phyloP scores from a whole-genome alignment of 2,113 vertebrate species.

The Hypocryptadius cinnamomeus region DNA sequence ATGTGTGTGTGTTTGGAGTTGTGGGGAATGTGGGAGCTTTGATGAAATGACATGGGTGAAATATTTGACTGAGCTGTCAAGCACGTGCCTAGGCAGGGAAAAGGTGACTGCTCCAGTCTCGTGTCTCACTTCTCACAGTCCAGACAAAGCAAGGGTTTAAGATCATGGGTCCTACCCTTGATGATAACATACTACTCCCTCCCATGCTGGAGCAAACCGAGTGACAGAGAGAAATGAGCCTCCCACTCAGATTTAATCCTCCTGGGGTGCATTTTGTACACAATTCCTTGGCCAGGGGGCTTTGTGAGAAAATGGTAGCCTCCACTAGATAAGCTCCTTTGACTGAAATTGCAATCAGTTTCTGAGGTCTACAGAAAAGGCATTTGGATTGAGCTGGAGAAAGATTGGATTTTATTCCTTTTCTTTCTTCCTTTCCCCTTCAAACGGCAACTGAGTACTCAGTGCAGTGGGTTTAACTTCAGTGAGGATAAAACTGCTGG shows the following conservation, averaged over 20 bases:
- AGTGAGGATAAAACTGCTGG: conserved; percentile 45
- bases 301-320: background rate
- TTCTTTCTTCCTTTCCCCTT: conserved; percentile 7
- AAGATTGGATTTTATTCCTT: background rate
- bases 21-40: background rate
- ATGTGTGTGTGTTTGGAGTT: background rate
- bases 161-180: background rate
- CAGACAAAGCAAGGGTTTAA: background rate
- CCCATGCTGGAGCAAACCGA: background rate
- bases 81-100: background rate
- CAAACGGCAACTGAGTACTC: conserved; percentile 25
- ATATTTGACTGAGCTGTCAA: background rate
- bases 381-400: background rate
- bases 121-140: background rate
- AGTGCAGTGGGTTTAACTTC: conserved; percentile 35
- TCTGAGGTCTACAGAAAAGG: background rate
- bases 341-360: conserved; percentile 8
- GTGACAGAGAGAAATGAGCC: background rate
- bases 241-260: background rate
- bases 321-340: background rate
- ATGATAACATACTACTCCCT: background rate
- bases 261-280: background rate
- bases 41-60: background rate
- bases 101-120: background rate
- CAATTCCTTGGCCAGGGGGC: background rate